Percentiles rank a stretch among this genome's conserved stretches.
Conservation (phyloP, 1,140 invertebrate species). For the Marisa cornuarietis region DNA sequence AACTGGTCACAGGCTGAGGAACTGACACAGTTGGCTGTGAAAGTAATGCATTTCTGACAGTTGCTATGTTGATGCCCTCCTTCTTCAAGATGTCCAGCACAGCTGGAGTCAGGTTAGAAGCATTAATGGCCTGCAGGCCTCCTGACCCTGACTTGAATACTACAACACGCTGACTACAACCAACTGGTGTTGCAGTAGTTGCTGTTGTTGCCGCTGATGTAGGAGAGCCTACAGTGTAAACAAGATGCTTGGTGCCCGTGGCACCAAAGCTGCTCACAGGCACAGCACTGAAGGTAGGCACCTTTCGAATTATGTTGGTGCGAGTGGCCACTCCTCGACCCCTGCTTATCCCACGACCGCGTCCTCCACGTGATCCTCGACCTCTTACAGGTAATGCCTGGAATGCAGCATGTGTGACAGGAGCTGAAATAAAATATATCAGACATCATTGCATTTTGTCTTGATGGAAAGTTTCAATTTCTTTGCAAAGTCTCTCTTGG, state of each 20-base stretch:
- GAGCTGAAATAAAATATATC: too few relatives aligned
- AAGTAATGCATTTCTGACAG: constrained; percentile 7
- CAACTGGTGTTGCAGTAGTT: neutral
- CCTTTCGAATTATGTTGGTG: constrained; percentile 10
- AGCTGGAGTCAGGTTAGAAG: constrained; percentile 4
- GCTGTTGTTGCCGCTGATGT: neutral
- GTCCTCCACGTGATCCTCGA: too few relatives aligned
- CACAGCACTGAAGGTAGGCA: too few relatives aligned
- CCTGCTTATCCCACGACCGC: too few relatives aligned
- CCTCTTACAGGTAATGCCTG: too few relatives aligned
- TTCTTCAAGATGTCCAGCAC: constrained; percentile 19
- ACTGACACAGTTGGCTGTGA: neutral
- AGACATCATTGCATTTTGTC: too few relatives aligned
- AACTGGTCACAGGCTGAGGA: neutral
- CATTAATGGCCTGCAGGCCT: constrained; percentile 18
- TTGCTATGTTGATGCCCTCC: constrained; percentile 11
- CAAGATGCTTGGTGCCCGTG: neutral
- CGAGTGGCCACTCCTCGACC: neutral
- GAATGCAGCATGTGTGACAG: too few relatives aligned
- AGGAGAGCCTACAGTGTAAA: constrained; percentile 9
- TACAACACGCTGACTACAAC: constrained; percentile 11
- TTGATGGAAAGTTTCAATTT: too few relatives aligned
- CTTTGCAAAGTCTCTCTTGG: too few relatives aligned
- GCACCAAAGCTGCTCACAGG: neutral
- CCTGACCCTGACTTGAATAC: constrained; percentile 16